phyloP scores from a whole-genome alignment of 53 echinoderm and acorn worm species.

The Stichopus horrens region DNA sequence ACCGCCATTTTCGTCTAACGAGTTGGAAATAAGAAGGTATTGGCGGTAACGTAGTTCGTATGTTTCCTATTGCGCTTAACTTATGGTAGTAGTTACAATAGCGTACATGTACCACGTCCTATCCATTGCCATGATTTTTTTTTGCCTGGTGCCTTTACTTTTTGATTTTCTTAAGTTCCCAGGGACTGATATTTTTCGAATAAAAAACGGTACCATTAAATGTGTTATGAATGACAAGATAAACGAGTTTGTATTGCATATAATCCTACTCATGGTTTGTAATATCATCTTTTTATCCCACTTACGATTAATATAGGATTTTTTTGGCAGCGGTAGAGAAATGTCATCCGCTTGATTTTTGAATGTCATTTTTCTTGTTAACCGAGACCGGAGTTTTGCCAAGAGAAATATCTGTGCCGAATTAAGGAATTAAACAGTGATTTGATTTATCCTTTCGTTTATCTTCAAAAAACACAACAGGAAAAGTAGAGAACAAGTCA shows the following conservation, averaged over 20 bases:
- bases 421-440: no score
- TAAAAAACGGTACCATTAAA: conserved; percentile 42
- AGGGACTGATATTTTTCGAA: conserved; percentile 30
- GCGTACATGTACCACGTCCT: conserved; percentile 20
- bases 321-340: no score
- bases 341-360: no score
- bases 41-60: neutral
- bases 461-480: no score
- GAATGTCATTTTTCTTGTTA: no score
- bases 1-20: conserved; percentile 33
- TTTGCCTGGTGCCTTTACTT: conserved; percentile 35
- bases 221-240: conserved; percentile 31
- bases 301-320: no score
- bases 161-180: conserved; percentile 30
- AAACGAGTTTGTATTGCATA: neutral
- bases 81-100: conserved; percentile 31
- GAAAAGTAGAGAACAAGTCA: no score
- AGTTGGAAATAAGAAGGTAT: conserved; percentile 12
- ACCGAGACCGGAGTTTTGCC: no score
- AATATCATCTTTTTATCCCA: no score
- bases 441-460: no score
- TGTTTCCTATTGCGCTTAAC: neutral
- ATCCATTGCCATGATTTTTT: neutral
- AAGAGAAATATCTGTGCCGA: no score
- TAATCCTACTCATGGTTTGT: no score